phyloP scores from a whole-genome alignment of 1,140 invertebrate species.

The Rhagoletis zephyria region DNA sequence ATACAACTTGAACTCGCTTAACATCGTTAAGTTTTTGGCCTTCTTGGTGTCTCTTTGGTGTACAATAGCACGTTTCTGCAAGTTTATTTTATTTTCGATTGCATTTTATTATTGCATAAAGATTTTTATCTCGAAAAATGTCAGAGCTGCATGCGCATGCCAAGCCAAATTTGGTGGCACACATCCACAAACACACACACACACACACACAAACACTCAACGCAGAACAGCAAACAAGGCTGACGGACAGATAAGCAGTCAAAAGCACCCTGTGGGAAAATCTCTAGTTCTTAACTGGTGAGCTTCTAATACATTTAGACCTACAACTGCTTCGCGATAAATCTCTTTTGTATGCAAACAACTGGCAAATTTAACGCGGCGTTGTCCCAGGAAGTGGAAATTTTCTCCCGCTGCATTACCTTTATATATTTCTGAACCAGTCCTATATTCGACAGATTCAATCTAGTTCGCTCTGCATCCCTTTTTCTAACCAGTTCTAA shows the following conservation, averaged over 20 bases:
- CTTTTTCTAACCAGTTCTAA: too few species aligned
- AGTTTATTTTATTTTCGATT: neutral
- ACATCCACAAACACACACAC: neutral
- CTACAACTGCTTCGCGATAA: too few species aligned
- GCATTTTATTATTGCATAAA: constrained; percentile 50
- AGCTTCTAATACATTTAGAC: too few species aligned
- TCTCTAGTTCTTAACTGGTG: too few species aligned
- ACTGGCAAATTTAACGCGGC: too few species aligned
- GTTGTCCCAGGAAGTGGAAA: too few species aligned
- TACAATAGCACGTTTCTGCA: neutral
- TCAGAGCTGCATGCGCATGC: constrained; percentile 36
- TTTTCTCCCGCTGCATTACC: too few species aligned
- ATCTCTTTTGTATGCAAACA: too few species aligned
- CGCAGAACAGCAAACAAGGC: neutral
- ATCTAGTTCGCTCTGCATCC: too few species aligned
- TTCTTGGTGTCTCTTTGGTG: neutral
- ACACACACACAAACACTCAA: neutral
- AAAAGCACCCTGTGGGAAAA: neutral
- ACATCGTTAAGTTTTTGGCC: neutral
- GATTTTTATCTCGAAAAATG: constrained; percentile 44
- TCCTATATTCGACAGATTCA: too few species aligned
- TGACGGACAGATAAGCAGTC: neutral
- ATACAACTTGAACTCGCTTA: neutral
- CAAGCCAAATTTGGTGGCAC: constrained; percentile 22
- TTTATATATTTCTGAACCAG: too few species aligned